Conservation (phyloP, 2,113 vertebrate genomes). For the Callorhinus ursinus region DNA sequence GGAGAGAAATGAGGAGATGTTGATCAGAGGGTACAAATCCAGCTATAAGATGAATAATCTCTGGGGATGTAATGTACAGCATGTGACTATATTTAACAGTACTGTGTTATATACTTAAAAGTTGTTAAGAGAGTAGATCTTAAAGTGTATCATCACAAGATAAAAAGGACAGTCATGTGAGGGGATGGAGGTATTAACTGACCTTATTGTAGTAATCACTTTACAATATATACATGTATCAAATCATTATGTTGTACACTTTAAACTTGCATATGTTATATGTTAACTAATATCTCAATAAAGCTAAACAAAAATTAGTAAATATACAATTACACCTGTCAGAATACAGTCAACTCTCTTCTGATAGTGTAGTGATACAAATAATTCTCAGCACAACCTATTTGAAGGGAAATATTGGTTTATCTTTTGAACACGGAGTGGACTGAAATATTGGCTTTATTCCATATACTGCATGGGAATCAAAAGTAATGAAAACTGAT, state of each 20-base stretch:
- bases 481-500: not conserved
- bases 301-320: not conserved
- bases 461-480: not conserved
- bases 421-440: not conserved
- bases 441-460: slow-evolving; percentile 43
- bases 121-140: not conserved
- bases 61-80: not conserved
- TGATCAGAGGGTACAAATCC: not conserved
- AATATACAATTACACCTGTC: not conserved
- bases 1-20: not conserved
- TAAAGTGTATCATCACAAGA: not conserved
- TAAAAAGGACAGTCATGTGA: not conserved
- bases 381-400: not conserved
- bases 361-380: not conserved
- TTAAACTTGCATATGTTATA: not conserved
- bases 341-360: not conserved
- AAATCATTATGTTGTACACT: not conserved
- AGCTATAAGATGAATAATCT: not conserved
- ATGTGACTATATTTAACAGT: not conserved
- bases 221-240: not conserved
- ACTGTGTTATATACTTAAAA: not conserved
- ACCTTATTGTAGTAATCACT: not conserved
- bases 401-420: not conserved
- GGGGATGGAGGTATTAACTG: not conserved
- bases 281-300: not conserved